phyloP scores from a whole-genome alignment of 2,797 vertebrate species.

The Hirundo rustica region DNA sequence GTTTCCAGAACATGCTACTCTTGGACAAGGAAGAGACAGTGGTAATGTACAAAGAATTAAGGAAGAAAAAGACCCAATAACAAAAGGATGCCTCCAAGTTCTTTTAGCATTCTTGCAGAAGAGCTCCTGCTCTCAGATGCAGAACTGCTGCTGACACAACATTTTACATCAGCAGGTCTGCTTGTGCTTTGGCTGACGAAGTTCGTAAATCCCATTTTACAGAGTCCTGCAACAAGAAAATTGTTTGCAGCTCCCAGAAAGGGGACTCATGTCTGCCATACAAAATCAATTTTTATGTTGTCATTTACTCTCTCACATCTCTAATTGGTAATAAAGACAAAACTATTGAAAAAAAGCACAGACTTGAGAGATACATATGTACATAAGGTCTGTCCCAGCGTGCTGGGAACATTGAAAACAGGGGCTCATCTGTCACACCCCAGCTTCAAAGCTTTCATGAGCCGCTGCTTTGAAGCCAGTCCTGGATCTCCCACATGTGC shows the following conservation, averaged over 20 bases:
- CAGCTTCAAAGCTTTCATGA: neutral
- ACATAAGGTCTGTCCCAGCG: neutral
- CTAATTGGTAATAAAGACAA: neutral
- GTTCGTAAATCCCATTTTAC: neutral
- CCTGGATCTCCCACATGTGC: constrained; percentile 20
- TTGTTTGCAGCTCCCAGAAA: neutral
- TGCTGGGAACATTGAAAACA: neutral
- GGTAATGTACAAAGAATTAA: neutral
- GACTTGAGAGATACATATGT: neutral
- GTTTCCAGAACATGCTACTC: neutral
- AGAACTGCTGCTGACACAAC: constrained; percentile 2
- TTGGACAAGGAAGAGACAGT: neutral
- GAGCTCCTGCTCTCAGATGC: neutral
- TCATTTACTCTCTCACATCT: neutral
- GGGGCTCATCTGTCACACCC: neutral
- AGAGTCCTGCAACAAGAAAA: neutral
- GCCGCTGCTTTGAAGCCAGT: constrained; percentile 31
- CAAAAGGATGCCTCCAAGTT: neutral
- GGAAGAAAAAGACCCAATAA: neutral
- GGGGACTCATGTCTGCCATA: neutral
- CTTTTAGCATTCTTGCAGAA: neutral
- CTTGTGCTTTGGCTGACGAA: neutral
- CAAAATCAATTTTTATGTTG: neutral
- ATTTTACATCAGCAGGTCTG: neutral
- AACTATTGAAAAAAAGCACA: neutral